These are phyloP conservation scores for Zeuzera pyrina DNA, from an alignment of 2,888 invertebrate genomes.

Conservation along the genomic window DNA sequence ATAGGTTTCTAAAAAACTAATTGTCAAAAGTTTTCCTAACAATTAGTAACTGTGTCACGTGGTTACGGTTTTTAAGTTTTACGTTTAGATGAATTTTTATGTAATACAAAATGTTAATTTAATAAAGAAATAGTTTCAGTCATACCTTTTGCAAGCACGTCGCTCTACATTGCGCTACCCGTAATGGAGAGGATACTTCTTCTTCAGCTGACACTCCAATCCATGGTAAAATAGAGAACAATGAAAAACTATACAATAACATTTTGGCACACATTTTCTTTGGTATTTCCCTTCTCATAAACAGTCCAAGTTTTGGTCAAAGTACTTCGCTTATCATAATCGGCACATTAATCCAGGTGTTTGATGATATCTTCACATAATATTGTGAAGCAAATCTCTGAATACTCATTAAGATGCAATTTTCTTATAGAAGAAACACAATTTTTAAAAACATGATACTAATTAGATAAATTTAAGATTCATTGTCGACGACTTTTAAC, in stretches of 20 bases:
- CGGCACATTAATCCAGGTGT: slow-evolving; percentile 43
- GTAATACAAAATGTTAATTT: too few species aligned
- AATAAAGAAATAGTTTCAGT: too few species aligned
- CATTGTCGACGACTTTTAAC: too few species aligned
- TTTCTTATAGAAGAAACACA: not conserved
- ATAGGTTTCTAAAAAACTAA: too few species aligned
- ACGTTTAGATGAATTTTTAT: too few species aligned
- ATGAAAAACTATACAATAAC: slow-evolving; percentile 66
- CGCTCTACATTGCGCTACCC: slow-evolving; percentile 81
- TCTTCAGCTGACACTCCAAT: slow-evolving; percentile 73
- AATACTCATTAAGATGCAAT: not conserved
- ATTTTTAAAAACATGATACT: too few species aligned
- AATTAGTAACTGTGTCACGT: too few species aligned
- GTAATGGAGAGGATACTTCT: slow-evolving; percentile 79
- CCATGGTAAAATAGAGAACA: slow-evolving; percentile 60
- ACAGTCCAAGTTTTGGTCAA: slow-evolving; percentile 37
- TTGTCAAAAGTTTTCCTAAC: slow-evolving; percentile 6
- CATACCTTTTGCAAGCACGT: slow-evolving; percentile 81
- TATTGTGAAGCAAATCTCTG: slow-evolving; percentile 21
- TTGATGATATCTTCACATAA: slow-evolving; percentile 39
- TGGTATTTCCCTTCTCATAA: slow-evolving; percentile 47
- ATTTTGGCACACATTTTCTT: slow-evolving; percentile 73
- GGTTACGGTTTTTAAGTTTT: too few species aligned
- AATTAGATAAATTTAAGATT: too few species aligned
- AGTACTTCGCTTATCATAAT: slow-evolving; percentile 58